Conservation (phyloP, 2,888 invertebrate genomes). For the Cryptus armator region DNA sequence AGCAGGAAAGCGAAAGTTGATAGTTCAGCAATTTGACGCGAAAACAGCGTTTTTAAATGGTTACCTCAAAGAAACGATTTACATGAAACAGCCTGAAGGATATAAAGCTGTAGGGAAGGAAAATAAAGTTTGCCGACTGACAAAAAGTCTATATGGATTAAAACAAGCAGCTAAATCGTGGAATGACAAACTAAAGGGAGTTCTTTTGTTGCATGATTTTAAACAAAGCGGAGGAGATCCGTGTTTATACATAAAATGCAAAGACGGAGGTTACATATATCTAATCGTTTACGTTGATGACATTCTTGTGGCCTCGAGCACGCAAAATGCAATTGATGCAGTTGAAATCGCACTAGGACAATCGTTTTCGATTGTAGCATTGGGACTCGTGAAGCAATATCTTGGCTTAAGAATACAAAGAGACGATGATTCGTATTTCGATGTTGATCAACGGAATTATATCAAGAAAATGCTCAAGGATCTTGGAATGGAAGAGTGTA, state of each 20-base stretch:
- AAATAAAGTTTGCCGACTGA: not conserved
- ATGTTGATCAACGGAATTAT: slow-evolving; percentile 49
- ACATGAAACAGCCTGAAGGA: not conserved
- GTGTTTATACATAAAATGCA: slow-evolving; percentile 68
- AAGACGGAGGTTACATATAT: slow-evolving; percentile 23
- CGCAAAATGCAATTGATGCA: not conserved
- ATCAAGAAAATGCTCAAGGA: slow-evolving; percentile 59
- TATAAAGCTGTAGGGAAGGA: not conserved
- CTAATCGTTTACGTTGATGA: slow-evolving; percentile 66
- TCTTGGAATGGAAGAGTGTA: slow-evolving; percentile 60
- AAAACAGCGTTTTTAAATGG: not conserved
- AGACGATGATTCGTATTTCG: slow-evolving; percentile 31
- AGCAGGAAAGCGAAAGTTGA: not conserved
- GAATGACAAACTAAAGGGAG: slow-evolving; percentile 69
- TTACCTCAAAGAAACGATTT: not conserved
- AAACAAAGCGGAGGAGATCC: slow-evolving; percentile 68
- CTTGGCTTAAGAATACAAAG: slow-evolving; percentile 61
- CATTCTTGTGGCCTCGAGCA: slow-evolving; percentile 46
- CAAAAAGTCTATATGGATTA: slow-evolving; percentile 73
- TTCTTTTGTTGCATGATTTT: slow-evolving; percentile 61
- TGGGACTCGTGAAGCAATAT: slow-evolving; percentile 60
- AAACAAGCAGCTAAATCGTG: slow-evolving; percentile 75
- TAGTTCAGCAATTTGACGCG: not conserved
- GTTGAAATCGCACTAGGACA: slow-evolving; percentile 3
- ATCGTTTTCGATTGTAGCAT: slow-evolving; percentile 61